Conservation (phyloP, 1,140 invertebrate species). For the Ips nitidus region DNA sequence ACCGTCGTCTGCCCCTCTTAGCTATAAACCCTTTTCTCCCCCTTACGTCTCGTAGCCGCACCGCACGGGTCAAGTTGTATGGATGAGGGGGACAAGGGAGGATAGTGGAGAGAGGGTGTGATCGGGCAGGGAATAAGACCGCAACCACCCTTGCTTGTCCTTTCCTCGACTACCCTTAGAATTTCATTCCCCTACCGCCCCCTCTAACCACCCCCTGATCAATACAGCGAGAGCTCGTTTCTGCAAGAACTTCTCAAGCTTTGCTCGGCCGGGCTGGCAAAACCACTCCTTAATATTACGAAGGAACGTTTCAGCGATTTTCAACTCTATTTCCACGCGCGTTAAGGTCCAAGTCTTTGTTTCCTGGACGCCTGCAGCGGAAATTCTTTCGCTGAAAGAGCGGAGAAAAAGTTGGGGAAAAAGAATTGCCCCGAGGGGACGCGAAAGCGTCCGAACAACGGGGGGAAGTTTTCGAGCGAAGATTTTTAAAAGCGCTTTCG, state of each 20-base stretch:
- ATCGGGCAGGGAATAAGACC: constrained; percentile 51
- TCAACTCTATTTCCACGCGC: constrained; percentile 39
- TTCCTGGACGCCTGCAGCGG: constrained; percentile 22
- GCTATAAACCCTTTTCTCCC: constrained; percentile 13
- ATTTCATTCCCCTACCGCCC: constrained; percentile 35
- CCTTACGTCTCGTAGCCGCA: constrained; percentile 2
- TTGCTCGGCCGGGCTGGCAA: constrained; percentile 50
- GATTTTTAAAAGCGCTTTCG: constrained; percentile 25
- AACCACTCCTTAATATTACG: constrained; percentile 49
- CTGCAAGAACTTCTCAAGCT: constrained; percentile 50
- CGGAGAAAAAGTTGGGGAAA: constrained; percentile 38
- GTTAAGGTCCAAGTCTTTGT: constrained; percentile 43
- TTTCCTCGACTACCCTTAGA: constrained; percentile 51
- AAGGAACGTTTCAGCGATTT: constrained; percentile 42
- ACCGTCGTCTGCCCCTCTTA: constrained; percentile 15
- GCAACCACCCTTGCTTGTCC: constrained; percentile 51
- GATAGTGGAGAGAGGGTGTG: constrained; percentile 39
- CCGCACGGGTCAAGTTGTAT: constrained; percentile 25
- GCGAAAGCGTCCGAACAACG: constrained; percentile 22
- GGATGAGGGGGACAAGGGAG: constrained; percentile 20
- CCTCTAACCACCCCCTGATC: constrained; percentile 46
- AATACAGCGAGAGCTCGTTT: constrained; percentile 51
- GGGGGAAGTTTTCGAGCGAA: constrained; percentile 18
- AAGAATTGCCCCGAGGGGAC: constrained; percentile 32
- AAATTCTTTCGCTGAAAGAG: constrained; percentile 37